Percentiles rank a stretch among this genome's conserved stretches.
Evolutionary conservation across 2,888 invertebrate species (phyloP).

Genomic region (Pogonocherus hispidulus): DNA sequence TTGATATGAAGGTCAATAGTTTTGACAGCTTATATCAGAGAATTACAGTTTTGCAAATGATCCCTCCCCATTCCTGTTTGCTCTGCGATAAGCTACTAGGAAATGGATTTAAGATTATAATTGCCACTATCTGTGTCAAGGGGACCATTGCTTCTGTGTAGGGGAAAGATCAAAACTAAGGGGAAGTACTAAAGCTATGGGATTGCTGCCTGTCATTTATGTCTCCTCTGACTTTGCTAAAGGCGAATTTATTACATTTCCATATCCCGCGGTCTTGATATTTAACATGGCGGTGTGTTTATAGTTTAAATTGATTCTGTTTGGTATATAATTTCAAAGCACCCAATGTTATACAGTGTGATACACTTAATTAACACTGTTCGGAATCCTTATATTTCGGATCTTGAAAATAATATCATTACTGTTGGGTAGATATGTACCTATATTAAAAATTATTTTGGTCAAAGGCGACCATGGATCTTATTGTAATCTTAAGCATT

Average conservation of each 20-base stretch:
- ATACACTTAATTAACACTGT: too few relatives aligned
- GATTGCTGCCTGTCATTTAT: neutral
- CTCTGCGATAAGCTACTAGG: neutral
- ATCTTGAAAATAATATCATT: too few relatives aligned
- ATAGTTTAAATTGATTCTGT: too few relatives aligned
- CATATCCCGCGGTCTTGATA: neutral
- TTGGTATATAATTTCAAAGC: too few relatives aligned
- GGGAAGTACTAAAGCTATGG: neutral
- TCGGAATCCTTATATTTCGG: too few relatives aligned
- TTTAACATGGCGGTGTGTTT: neutral
- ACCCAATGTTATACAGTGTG: too few relatives aligned
- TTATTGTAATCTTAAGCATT: too few relatives aligned
- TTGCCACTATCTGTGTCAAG: neutral
- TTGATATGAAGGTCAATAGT: neutral
- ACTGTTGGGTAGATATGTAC: too few relatives aligned
- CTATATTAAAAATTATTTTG: too few relatives aligned
- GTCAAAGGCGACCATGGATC: too few relatives aligned
- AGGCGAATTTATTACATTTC: neutral
- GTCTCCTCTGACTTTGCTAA: neutral
- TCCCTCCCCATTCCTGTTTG: neutral
- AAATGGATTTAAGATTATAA: neutral
- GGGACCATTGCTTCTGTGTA: neutral
- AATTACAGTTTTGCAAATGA: neutral
- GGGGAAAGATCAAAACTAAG: neutral
- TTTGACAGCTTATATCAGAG: neutral